A percentile compares a stretch with the other conserved stretches of the same genome.
phyloP scores from a whole-genome alignment of 2,113 vertebrate genomes.

The Choloepus hoffmanni region DNA sequence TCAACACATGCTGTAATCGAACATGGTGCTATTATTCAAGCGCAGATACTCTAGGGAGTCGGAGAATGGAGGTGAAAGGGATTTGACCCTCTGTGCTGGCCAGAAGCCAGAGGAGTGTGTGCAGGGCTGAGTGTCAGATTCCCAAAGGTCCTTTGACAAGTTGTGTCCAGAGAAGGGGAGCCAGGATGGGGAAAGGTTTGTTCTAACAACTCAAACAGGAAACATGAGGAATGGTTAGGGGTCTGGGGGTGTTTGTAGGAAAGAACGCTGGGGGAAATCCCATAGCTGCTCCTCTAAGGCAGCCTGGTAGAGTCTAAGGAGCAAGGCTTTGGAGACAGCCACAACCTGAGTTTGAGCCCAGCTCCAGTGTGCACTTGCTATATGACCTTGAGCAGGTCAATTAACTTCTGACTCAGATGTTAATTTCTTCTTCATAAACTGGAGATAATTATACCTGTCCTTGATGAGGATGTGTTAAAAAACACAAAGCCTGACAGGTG shows the following conservation, averaged over 20 bases:
- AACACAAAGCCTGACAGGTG: background rate
- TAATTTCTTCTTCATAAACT: background rate
- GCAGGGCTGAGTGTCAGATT: background rate
- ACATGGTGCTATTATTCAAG: background rate
- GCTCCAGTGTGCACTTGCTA: background rate
- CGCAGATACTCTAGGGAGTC: background rate
- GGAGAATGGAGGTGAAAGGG: background rate
- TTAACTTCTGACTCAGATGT: background rate
- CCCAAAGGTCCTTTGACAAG: background rate
- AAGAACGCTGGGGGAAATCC: background rate
- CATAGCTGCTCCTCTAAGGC: background rate
- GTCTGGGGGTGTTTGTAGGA: background rate
- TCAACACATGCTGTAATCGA: background rate
- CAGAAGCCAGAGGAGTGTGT: background rate
- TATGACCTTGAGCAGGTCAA: background rate
- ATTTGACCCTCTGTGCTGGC: background rate
- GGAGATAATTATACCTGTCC: background rate
- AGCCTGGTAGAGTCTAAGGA: background rate
- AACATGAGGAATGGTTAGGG: background rate
- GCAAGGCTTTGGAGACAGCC: background rate
- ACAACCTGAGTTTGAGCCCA: background rate
- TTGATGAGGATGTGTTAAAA: background rate
- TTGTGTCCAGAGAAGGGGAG: background rate
- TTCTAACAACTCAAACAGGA: background rate
- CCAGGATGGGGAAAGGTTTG: background rate